These are phyloP conservation scores for Sinhomidia bicolor DNA, from an alignment of 2,888 invertebrate genomes.

Conservation along the genomic window DNA sequence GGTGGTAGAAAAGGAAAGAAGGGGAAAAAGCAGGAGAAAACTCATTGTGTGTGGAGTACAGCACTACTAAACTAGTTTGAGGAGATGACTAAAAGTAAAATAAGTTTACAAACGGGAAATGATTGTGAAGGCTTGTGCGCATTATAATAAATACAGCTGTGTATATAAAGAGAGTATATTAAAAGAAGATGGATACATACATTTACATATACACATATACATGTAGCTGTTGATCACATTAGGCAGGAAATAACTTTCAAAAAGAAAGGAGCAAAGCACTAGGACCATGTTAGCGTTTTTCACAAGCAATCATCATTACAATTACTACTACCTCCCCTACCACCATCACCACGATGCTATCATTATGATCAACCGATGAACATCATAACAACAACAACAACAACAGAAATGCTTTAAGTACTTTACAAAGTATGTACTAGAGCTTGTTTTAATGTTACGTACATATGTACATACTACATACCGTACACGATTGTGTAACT, in stretches of 20 bases:
- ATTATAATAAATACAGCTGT: too few relatives aligned
- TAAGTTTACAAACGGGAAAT: neutral
- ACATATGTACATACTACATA: too few relatives aligned
- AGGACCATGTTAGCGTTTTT: neutral
- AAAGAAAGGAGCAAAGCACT: neutral
- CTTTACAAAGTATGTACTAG: constrained; percentile 15
- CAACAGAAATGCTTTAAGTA: neutral
- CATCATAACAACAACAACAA: too few relatives aligned
- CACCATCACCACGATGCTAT: neutral
- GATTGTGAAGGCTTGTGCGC: too few relatives aligned
- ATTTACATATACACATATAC: neutral
- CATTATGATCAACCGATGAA: neutral
- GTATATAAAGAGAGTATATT: too few relatives aligned
- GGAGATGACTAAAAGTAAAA: neutral
- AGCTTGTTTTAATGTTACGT: neutral
- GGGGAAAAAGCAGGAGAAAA: neutral
- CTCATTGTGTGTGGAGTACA: neutral
- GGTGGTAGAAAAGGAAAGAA: neutral
- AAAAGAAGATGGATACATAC: too few relatives aligned
- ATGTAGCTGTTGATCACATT: neutral
- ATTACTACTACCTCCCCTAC: neutral
- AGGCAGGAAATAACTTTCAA: neutral
- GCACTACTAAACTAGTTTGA: neutral
- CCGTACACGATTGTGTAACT: neutral
- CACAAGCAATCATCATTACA: neutral